Evolutionary conservation across 2,888 invertebrate genomes (phyloP).

Genomic region (Eristalinus aeneus): DNA sequence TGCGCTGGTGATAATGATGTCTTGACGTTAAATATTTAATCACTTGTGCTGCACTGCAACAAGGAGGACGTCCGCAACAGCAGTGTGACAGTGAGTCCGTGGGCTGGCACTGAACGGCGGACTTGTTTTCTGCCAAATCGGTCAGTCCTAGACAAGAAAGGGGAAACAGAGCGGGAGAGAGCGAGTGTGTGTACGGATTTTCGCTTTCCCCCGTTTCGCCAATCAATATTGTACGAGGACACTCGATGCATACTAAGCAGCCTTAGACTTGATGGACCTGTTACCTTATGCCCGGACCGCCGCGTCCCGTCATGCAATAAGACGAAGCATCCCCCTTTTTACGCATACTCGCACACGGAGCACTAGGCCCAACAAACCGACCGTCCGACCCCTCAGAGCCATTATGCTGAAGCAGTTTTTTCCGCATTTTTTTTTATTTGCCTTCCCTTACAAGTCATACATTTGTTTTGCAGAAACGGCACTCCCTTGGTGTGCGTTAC

Average conservation of each 20-base stretch:
- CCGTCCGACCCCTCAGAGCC: constrained; percentile 44
- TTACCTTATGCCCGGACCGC: constrained; percentile 56
- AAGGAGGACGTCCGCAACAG: not conserved
- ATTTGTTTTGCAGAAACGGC: constrained; percentile 48
- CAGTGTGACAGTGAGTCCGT: not conserved
- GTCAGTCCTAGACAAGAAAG: constrained; percentile 21
- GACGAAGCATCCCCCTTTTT: constrained; percentile 60
- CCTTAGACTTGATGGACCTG: constrained; percentile 65
- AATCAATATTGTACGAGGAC: constrained; percentile 77
- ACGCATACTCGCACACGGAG: constrained; percentile 67
- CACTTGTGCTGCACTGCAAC: constrained; percentile 14
- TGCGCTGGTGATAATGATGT: constrained; percentile 27
- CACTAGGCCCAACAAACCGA: not conserved
- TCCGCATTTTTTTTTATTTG: not conserved
- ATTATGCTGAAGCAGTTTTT: constrained; percentile 31
- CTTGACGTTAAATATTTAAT: constrained; percentile 53
- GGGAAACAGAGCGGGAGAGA: not conserved
- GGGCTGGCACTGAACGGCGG: not conserved
- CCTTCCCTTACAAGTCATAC: constrained; percentile 3
- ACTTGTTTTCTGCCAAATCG: constrained; percentile 14
- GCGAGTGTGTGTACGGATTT: constrained; percentile 39
- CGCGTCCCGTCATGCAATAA: not conserved
- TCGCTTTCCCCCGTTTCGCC: constrained; percentile 75
- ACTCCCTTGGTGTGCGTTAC: not conserved
- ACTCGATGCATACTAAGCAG: constrained; percentile 77